Base-by-base conservation (phyloP, 1,140 invertebrate species). In the Helicoverpa armigera region DNA sequence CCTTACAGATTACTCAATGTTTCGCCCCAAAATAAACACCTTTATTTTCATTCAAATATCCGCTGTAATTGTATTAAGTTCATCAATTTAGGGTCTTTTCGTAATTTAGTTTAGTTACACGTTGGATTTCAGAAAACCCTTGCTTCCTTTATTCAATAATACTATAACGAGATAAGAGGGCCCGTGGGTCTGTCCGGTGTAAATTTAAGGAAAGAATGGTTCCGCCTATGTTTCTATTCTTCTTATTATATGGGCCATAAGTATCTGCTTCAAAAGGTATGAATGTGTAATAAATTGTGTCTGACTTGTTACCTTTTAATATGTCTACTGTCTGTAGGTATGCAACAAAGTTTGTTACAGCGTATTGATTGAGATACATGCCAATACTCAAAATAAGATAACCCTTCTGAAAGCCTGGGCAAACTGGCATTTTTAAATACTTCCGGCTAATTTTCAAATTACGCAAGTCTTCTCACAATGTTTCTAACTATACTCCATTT, bases 71-170 rank as follows among this genome's bases (percentile, higher is more conserved):
- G 70, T 48, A 48, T 79, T 79, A 79, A 43, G 31, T 70, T 79
- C 63, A 69, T 58, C 63, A 79, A 35, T 70, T 79, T 69, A 23
- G 65, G 53, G 31, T 53, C 63, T 69, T 48, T 58, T 56, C 65
- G 65, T 79, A 79, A 79, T 79, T 79, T 79, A 79, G 65, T 79
- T 77, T 77, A 13, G 60, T 79, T 82, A 63, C 53, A 81, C 79
- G 76, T 85, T 79, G 79, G 86, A 85, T 85, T 86, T 86, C 81
- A 82, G 85, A 86, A 87, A 84, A 83, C 85, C 85, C 84, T 82
- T 83, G 61, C 72, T 16, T 35, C 82, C 83, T 82, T 88, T 89
- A 89, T 89, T 83, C 65, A 86, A 89, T 89, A 86, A 84, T 81
- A 82, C 84, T 82, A 85, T n/a, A n/a, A n/a, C 79, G 81, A 84